Base-by-base conservation (phyloP, 92 coral and sea anemone species). In the Epizoanthus rinbou region DNA sequence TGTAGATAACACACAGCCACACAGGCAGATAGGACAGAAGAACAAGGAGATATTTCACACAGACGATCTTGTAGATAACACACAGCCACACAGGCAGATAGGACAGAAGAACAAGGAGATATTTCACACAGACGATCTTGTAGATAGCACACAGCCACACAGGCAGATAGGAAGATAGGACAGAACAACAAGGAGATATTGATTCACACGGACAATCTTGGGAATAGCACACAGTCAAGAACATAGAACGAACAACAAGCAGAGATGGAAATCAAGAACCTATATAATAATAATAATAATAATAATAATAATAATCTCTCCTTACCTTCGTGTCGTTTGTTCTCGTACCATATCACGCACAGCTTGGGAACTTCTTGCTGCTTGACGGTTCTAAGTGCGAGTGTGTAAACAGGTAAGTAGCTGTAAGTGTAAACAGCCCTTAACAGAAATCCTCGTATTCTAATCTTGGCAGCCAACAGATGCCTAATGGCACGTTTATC, bases 331-430 rank as follows among this genome's bases (percentile, higher is more conserved):
- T 1, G 87, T 87, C 4, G 97, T 91, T 80, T 93, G 92, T 50
- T 93, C 97, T 83, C 89, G 88, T 21, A 93, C 90, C 85, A 93
- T 85, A 73, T 90, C 92, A 52, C 97, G 84, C 80, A 93, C 91
- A 67, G 97, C 97, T 75, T 93, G 94, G 0, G 97, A 93, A 25
- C 91, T 75, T 33, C 88, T 86, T 50, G 97, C 97, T 23, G 97
- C 94, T 56, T 91, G 91, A 47, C 94, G 97, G 73, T 92, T 91
- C 97, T 93, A 73, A 8, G 70, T 47, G 8, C n/a, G n/a, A n/a
- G n/a, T n/a, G n/a, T n/a, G n/a, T n/a, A n/a, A n/a, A n/a, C n/a
- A n/a, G n/a, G n/a, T n/a, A n/a, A n/a, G n/a, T n/a, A n/a, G n/a
- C n/a, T n/a, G n/a, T n/a, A n/a, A n/a, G n/a, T n/a, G n/a, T n/a